Evolutionary conservation across 2,888 invertebrate species (phyloP), one percentile per base, ranked within the genome.

Genomic region (Malthinus seriepunctatus): DNA sequence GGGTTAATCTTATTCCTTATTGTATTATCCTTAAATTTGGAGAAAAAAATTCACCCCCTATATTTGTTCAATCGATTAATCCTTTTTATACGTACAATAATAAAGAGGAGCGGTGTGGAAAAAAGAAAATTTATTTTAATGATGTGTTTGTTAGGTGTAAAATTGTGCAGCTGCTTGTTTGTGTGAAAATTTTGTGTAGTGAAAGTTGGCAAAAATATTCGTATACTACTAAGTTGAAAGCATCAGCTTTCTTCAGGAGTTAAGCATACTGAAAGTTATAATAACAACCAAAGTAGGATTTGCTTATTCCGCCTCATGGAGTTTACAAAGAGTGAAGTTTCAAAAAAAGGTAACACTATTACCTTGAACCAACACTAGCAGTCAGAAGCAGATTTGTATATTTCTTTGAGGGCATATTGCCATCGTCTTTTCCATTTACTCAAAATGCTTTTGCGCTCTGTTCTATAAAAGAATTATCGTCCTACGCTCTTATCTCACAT

Each of bases 241-340:
- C 56, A 50, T 56, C 32, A 42, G 37, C 56, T 49, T 56, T 50
- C 37, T 55, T 55, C 49, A 42, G 49, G 55, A 62, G 51, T 56
- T 60, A 51, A 52, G 51, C 49, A 60, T 56, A 53, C 49, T 55
- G 53, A 63, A 63, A 63, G 63, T 63, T 63, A 50, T 56, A 63
- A 63, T 63, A 63, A 63, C 59, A 63, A 60, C 62, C 50, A 51
- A 60, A 63, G 63, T 56, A 59, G 59, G 63, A 64, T 64, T 64
- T 64, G 56, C 63, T 61, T 63, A 64, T 64, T 64, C 60, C 63
- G 57, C 64, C 53, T 60, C 64, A 60, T 60, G 56, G 38, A 56
- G 46, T 51, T 49, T 39, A 56, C 51, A 51, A 56, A 56, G 51
- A 46, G 46, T 46, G 51, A 56, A 56, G 56, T 56, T 51, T 56